Evolutionary conservation across 2,888 invertebrate genomes (phyloP).

Genomic region (Apomyelois bistriatella): DNA sequence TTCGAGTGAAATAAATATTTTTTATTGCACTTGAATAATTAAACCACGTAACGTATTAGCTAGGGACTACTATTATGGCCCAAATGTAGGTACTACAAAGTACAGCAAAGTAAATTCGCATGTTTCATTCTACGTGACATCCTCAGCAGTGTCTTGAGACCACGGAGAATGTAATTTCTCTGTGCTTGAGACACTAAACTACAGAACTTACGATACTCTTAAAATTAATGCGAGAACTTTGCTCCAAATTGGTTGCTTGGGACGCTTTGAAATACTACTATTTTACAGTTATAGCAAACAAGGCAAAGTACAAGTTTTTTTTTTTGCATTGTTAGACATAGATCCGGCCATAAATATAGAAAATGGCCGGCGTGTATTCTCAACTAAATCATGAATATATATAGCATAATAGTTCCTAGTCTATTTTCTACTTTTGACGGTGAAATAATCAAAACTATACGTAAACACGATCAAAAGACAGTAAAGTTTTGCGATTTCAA

Average conservation of each 20-base stretch:
- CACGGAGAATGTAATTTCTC: too few relatives aligned
- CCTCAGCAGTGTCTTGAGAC: constrained; percentile 25
- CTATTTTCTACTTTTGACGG: too few relatives aligned
- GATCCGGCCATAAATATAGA: too few relatives aligned
- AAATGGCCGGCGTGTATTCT: too few relatives aligned
- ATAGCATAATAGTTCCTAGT: too few relatives aligned
- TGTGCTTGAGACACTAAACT: constrained; percentile 44
- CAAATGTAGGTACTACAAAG: background rate
- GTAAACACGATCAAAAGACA: too few relatives aligned
- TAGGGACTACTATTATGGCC: background rate
- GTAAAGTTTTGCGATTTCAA: too few relatives aligned
- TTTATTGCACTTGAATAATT: too few relatives aligned
- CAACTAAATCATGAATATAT: too few relatives aligned
- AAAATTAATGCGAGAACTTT: constrained; percentile 62
- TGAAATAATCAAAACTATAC: too few relatives aligned
- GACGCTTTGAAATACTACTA: constrained; percentile 27
- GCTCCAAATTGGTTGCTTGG: constrained; percentile 42
- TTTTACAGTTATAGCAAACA: background rate
- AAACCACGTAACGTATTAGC: background rate
- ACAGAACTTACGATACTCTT: constrained; percentile 40
- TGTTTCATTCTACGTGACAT: constrained; percentile 22
- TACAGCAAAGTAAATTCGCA: constrained; percentile 27
- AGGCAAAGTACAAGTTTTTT: background rate
- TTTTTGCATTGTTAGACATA: too few relatives aligned
- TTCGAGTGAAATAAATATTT: too few relatives aligned